Base-by-base conservation (phyloP, 92 coral and sea anemone genomes). In the Umimayanthus chanpuru region DNA sequence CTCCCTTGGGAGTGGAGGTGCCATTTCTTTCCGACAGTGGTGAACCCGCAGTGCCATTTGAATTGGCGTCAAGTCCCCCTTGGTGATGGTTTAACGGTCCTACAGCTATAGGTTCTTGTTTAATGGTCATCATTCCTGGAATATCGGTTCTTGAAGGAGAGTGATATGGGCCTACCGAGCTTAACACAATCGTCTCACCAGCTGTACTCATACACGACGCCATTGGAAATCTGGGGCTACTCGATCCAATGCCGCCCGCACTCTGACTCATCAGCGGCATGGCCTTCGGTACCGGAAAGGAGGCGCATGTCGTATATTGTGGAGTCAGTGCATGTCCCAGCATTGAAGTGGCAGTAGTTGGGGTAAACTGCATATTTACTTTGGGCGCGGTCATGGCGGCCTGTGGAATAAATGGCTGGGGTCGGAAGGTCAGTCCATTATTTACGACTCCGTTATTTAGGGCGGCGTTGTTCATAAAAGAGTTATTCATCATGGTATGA, bases 251-350 rank as follows among this genome's bases (percentile, higher is more conserved):
- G 32, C 75, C 87, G 76, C 92, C 92, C 67, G 92, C 88, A 80
- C 86, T 74, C 88, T 93, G 95, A 85, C 92, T 92, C 85, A 94
- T 91, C 71, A 94, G 84, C 81, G 94, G 90, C 90, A 93, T 89
- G 78, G 88, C 96, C 11, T 92, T 94, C 18, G 96, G 94, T 89
- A 95, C 85, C 21, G 98, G 98, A 80, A 93, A 95, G 15, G 98
- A 81, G 80, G 94, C 91, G 64, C 94, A 91, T 8, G 92, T 86
- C 26, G 91, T 88, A 10, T 93, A 93, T 86, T 95, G 94, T 39
- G 90, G 89, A 66, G 87, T 90, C 7, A 91, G 87, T 1, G 90
- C 85, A 29, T 92, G 96, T 8, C 93, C 94, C 39, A 90, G 84
- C 77, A 92, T 82, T 5, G 92, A 91, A 11, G 89, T 81, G 72